Evolutionary conservation across 2,797 vertebrate species (phyloP), one percentile per base, ranked within the genome.

Genomic region (Poliocrania exsul): DNA sequence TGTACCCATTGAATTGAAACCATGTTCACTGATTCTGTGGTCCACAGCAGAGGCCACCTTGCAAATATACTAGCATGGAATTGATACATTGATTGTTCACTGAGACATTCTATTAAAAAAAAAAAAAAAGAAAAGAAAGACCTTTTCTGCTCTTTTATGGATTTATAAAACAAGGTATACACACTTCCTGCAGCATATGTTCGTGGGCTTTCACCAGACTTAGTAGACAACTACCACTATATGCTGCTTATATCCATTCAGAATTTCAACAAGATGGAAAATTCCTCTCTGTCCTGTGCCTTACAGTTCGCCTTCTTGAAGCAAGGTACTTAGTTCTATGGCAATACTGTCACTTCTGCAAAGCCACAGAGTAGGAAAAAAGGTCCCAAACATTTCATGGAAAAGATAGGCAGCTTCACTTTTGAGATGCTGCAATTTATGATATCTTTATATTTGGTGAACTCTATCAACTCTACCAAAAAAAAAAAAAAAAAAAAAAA

Each of bases 231-330:
- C 15, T 7, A 50, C 6, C 35, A 64, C 13, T 38, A 11, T 25
- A 72, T 44, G 42, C 20, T 83, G 13, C 28, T 91, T 42, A 44
- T 85, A 62, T 90, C 81, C 70, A 49, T 72, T 78, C 28, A 57
- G 73, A 65, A 91, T 86, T 90, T 86, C 73, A 92, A 35, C 38
- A 79, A 73, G 40, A 37, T 25, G 61, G 65, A 96, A 86, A 88
- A 85, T 57, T 86, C 40, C 29, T 71, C 58, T 69, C 21, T 42
- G 5, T 31, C 35, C 11, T 7, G 3, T 35, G 24, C 24, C 38
- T 79, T 62, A 72, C 81, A 35, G 14, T 58, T 75, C 78, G 66
- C 6, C 3, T 73, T 85, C 37, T 70, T 85, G 58, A 28, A 69
- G 64, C 2, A 58, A 10, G 4, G 3, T 42, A 85, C 62, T 79